Base-by-base conservation (phyloP, 2,888 invertebrate genomes). In the Aphrophora alni region DNA sequence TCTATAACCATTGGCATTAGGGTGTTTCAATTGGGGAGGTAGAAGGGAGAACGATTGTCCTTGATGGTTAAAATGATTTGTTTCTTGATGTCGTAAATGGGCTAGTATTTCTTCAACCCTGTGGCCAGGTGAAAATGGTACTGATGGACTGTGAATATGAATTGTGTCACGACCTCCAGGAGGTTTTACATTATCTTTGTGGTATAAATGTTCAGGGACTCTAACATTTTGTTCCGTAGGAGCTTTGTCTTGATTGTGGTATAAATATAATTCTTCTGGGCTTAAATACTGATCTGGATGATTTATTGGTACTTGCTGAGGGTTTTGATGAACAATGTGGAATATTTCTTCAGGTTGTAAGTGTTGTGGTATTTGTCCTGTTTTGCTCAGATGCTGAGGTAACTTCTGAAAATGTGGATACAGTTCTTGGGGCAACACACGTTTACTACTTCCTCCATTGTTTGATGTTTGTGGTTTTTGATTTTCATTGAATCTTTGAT, bases 31-130 rank as follows among this genome's bases (percentile, higher is more conserved):
- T 17, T 68, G 69, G 24, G 79, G 79, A 14, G 73, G 68, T 27
- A 28, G 71, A 4, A n/a, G 84, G 44, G 86, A 87, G 83, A 87
- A 87, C 73, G 87, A 86, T 73, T 44, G 75, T 70, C 87, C 87
- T 71, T 86, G 75, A 74, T 71, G 71, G 79, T 33, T 70, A 72
- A n/a, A 24, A 28, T 75, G 85, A 83, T 86, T 87, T 8, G 87
- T 84, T 82, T 88, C 88, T 81, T 88, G 88, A 78, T 88, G 87
- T 24, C 86, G 86, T 51, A 89, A 87, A 80, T 88, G 89, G 0
- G 87, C 87, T 68, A 88, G 84, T n/a, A 87, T 83, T 81, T 89
- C 87, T 77, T 89, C 87, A 75, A 88, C 87, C 81, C 88, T 38
- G 24, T 71, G 77, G 27, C 77, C 76, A 3, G 88, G 78, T 87